Evolutionary conservation across 1,140 invertebrate genomes (phyloP), one percentile per base, ranked within the genome.

Genomic region (Proales similis): DNA sequence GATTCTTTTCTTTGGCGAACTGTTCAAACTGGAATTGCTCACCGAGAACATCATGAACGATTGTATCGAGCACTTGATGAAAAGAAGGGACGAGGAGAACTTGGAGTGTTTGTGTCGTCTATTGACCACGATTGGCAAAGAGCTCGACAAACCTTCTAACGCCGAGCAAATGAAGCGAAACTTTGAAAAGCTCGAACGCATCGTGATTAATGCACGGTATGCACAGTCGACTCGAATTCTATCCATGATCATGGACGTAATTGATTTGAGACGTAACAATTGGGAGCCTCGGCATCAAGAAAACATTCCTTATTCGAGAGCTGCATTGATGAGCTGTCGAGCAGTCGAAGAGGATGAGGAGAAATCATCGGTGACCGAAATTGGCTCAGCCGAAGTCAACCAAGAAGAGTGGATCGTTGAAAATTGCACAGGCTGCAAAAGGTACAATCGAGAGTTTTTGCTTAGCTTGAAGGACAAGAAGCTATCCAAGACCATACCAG

Each of bases 181-280:
- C 9, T 57, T 30, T 27, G 51, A 57, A 5, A 39, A 14, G 22
- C 26, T 7, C 17, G 29, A 20, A 17, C 45, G 26, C 1, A 27
- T 57, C 20, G n/a, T n/a, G n/a, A n/a, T n/a, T n/a, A n/a, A n/a
- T n/a, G n/a, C n/a, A n/a, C n/a, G n/a, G n/a, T n/a, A n/a, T n/a
- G n/a, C n/a, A n/a, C n/a, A n/a, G n/a, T 86, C 83, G 60, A 85
- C 84, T 14, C 79, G 88, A 65, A 84, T 90, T n/a, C 78, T 87
- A 17, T 94, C 94, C 72, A 91, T 92, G 87, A 76, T 95, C 20
- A 86, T 91, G 80, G 91, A 96, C 79, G 86, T 93, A 0, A 86
- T 93, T 63, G 90, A 95, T 70, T 77, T 95, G 60, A 81, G 86
- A 45, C 77, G 68, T 63, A 74, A 24, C 11, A 42, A 57, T 14